These are phyloP conservation scores for Sula dactylatra DNA, from an alignment of 2,113 vertebrate species.

Conservation along the genomic window DNA sequence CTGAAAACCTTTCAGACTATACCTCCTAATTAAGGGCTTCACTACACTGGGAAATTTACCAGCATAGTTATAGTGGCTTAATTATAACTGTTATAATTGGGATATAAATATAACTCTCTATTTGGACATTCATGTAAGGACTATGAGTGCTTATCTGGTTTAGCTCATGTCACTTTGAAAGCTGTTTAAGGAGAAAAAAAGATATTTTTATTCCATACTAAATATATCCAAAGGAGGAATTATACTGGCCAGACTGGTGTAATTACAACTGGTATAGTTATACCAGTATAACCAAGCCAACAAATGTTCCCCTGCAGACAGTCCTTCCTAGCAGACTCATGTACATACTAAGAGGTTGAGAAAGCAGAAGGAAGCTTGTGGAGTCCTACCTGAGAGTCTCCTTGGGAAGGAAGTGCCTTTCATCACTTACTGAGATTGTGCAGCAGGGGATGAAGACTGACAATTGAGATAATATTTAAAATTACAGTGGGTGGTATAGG, in stretches of 20 bases:
- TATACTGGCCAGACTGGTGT: background rate
- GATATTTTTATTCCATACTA: background rate
- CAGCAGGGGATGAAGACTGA: background rate
- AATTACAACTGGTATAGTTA: background rate
- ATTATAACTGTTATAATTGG: slow-evolving; percentile 2
- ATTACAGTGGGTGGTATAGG: background rate
- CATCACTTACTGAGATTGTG: background rate
- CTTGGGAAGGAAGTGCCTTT: background rate
- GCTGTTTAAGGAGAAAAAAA: background rate
- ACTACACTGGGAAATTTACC: background rate
- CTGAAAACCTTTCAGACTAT: background rate
- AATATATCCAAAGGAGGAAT: background rate
- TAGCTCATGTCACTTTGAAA: background rate
- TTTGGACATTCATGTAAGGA: background rate
- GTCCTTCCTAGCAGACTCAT: background rate
- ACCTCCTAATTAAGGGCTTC: background rate
- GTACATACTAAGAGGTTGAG: background rate
- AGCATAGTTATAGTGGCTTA: background rate
- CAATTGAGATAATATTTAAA: background rate
- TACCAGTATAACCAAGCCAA: background rate
- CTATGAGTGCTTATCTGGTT: background rate
- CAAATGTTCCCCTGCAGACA: background rate
- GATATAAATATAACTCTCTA: background rate
- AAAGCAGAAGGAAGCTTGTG: background rate
- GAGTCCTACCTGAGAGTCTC: background rate